phyloP scores from a whole-genome alignment of 2,888 invertebrate species.

The Stegana nigrithorax region DNA sequence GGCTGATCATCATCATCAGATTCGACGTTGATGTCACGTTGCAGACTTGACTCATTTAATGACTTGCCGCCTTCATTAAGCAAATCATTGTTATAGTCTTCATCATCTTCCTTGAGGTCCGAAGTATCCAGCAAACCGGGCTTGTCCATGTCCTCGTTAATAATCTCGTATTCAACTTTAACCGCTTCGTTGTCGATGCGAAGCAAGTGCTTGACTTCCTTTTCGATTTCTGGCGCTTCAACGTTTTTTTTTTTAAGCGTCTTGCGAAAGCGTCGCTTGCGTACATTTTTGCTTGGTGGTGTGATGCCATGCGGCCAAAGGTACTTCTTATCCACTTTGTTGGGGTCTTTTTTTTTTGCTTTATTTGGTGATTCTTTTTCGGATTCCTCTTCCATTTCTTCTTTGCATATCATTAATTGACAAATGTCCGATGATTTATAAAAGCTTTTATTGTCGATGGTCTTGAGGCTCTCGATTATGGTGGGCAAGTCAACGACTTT shows the following conservation, averaged over 20 bases:
- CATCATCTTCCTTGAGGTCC: constrained; percentile 55
- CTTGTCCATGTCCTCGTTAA: constrained; percentile 87
- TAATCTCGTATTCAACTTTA: constrained; percentile 87
- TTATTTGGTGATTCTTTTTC: constrained; percentile 83
- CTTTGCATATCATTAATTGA: constrained; percentile 90
- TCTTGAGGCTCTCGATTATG: constrained; percentile 92
- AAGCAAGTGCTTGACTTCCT: constrained; percentile 93
- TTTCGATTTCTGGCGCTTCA: constrained; percentile 97
- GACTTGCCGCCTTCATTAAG: constrained; percentile 51
- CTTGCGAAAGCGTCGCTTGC: constrained; percentile 92
- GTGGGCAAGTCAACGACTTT: constrained; percentile 94
- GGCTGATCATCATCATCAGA: constrained; percentile 62
- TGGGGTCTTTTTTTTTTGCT: constrained; percentile 85
- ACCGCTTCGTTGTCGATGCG: constrained; percentile 94
- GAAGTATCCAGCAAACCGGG: constrained; percentile 50
- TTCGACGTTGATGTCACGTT: constrained; percentile 65
- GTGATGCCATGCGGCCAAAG: constrained; percentile 96
- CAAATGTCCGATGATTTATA: constrained; percentile 98
- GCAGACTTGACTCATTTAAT: constrained; percentile 49
- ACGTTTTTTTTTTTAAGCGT: constrained; percentile 96
- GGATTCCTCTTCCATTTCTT: constrained; percentile 81
- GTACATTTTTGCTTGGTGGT: constrained; percentile 94
- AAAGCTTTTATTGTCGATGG: constrained; percentile 95
- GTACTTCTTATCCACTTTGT: constrained; percentile 87
- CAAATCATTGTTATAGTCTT: constrained; percentile 60